Percentiles rank a stretch among this genome's conserved stretches.
These are phyloP conservation scores for Pseudolaguvia tuberculata DNA, from an alignment of 2,113 vertebrate species.

Conservation along the genomic window DNA sequence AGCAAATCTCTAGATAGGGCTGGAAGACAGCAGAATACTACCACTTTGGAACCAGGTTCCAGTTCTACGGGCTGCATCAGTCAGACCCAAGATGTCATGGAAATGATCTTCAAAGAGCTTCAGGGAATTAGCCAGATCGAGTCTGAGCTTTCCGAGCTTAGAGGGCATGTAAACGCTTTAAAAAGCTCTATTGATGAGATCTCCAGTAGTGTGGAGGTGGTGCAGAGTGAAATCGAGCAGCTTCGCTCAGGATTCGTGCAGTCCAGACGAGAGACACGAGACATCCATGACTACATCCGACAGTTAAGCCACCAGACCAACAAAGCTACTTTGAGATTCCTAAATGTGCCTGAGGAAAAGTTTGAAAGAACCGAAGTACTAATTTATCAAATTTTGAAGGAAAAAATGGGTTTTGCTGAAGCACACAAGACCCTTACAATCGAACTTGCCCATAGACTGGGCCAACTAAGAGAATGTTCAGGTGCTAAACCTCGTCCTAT, in stretches of 20 bases:
- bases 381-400: conserved; percentile 85
- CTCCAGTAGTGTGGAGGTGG: conserved; percentile 96
- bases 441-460: conserved; percentile 90
- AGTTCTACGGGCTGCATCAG: conserved; percentile 94
- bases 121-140: conserved; percentile 99
- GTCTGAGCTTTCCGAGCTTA: conserved; percentile 90
- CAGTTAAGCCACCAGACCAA: conserved; percentile 85
- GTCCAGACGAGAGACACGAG: conserved; percentile 90
- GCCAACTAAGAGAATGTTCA: conserved; percentile 90
- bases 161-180: conserved; percentile 92
- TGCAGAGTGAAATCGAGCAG: conserved; percentile 96
- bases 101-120: conserved; percentile 99
- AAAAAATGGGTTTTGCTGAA: conserved; percentile 92
- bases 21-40: conserved; percentile 82
- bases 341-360: conserved; percentile 92
- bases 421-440: conserved; percentile 83
- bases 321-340: conserved; percentile 85
- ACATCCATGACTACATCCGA: conserved; percentile 98
- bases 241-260: conserved; percentile 92
- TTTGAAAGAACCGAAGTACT: conserved; percentile 78
- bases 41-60: conserved; percentile 83
- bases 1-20: conserved; percentile 95
- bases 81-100: conserved; percentile 98
- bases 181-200: conserved; percentile 98
- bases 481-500: conserved; percentile 94